phyloP scores from a whole-genome alignment of 2,888 invertebrate genomes.

The Oithona nana region DNA sequence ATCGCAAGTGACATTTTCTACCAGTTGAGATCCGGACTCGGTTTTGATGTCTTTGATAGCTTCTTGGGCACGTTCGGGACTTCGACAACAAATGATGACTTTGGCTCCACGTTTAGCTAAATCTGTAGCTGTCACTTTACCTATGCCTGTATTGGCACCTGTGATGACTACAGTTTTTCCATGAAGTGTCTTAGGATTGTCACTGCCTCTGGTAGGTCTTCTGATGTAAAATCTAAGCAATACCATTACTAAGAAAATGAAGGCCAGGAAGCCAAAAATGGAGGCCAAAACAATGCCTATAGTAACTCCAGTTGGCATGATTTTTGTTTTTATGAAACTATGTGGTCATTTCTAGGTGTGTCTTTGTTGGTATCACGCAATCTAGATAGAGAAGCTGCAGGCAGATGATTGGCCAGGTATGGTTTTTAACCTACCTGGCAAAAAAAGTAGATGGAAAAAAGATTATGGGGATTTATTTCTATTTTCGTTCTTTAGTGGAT shows the following conservation, averaged over 20 bases:
- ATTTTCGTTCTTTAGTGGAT: too few relatives aligned
- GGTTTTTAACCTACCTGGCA: too few relatives aligned
- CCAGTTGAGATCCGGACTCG: neutral
- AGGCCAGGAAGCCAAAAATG: neutral
- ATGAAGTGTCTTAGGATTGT: neutral
- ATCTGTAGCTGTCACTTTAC: neutral
- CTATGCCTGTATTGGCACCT: constrained; percentile 7
- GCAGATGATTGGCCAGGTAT: too few relatives aligned
- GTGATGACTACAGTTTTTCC: neutral
- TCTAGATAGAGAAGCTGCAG: too few relatives aligned
- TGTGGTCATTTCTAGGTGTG: too few relatives aligned
- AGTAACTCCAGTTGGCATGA: neutral
- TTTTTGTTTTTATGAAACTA: too few relatives aligned
- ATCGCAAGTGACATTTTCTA: neutral
- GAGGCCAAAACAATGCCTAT: neutral
- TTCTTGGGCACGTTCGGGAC: neutral
- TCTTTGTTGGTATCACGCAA: too few relatives aligned
- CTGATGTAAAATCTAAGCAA: neutral
- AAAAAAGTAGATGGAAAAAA: too few relatives aligned
- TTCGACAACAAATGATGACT: neutral
- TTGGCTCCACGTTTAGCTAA: neutral
- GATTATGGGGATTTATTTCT: too few relatives aligned
- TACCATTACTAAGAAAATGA: neutral
- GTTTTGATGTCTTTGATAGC: neutral
- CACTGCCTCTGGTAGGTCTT: neutral